Evolutionary conservation across 2,113 vertebrate genomes (phyloP).

Genomic region (Antennarius striatus): DNA sequence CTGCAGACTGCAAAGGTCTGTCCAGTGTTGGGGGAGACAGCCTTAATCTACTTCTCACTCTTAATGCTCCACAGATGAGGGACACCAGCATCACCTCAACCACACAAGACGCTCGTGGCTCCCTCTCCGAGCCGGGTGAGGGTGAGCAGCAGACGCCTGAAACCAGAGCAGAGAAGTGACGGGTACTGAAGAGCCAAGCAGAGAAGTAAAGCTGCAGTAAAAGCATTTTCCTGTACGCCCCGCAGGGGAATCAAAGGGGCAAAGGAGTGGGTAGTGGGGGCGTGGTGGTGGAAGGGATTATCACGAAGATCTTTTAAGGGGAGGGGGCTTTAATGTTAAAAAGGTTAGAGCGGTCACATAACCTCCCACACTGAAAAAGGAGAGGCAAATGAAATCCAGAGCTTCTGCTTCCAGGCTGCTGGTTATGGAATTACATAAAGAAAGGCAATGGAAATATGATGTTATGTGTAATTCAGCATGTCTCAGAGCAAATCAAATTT

Average conservation of each 20-base stretch:
- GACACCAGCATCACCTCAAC: slow-evolving; percentile 35
- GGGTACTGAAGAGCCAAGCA: slow-evolving; percentile 4
- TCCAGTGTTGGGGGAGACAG: slow-evolving; percentile 65
- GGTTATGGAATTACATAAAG: slow-evolving; percentile 36
- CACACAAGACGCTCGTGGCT: slow-evolving; percentile 46
- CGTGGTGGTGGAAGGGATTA: slow-evolving; percentile 44
- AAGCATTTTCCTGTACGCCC: slow-evolving; percentile 52
- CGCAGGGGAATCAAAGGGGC: slow-evolving; percentile 50
- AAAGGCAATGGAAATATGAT: slow-evolving; percentile 33
- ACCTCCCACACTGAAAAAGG: slow-evolving; percentile 44
- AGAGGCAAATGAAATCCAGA: slow-evolving; percentile 66
- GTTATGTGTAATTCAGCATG: slow-evolving; percentile 51
- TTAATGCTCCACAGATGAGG: slow-evolving; percentile 71
- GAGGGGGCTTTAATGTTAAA: slow-evolving; percentile 48
- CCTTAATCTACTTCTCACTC: slow-evolving; percentile 68
- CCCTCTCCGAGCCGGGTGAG: slow-evolving; percentile 6
- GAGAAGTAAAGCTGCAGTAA: slow-evolving; percentile 22
- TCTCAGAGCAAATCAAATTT: slow-evolving; percentile 26
- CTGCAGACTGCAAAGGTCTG: slow-evolving; percentile 45
- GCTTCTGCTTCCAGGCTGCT: slow-evolving; percentile 36
- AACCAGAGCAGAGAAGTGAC: background rate
- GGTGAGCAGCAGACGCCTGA: slow-evolving; percentile 5
- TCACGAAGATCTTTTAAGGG: slow-evolving; percentile 59
- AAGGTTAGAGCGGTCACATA: slow-evolving; percentile 57
- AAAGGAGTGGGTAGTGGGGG: background rate